Percentiles rank a stretch among this genome's conserved stretches.
These are phyloP conservation scores for Hyposoter dolosus DNA, from an alignment of 2,888 invertebrate genomes.

Conservation along the genomic window DNA sequence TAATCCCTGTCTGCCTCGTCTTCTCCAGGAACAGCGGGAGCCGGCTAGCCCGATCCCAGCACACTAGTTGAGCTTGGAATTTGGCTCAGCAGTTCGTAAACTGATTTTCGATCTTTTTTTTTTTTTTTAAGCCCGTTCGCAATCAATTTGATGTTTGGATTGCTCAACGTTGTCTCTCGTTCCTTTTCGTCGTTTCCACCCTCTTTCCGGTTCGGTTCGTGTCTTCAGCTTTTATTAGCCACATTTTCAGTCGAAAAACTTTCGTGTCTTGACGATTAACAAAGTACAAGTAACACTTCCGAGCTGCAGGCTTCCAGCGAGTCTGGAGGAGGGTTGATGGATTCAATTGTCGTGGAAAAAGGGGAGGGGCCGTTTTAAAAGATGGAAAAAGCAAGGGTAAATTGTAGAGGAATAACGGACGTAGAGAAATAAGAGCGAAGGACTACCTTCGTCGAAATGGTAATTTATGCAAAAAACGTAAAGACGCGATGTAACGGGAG, in stretches of 20 bases:
- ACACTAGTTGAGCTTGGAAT: background rate
- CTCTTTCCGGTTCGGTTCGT: background rate
- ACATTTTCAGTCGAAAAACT: background rate
- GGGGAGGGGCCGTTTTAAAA: background rate
- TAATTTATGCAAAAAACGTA: slow-evolving; percentile 68
- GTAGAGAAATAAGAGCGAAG: slow-evolving; percentile 13
- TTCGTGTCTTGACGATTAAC: background rate
- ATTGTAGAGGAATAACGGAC: slow-evolving; percentile 30
- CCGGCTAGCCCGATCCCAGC: background rate
- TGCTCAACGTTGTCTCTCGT: too few relatives aligned
- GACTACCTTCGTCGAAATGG: slow-evolving; percentile 63
- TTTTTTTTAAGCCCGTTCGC: background rate
- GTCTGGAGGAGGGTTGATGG: slow-evolving; percentile 4
- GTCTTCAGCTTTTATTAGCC: background rate
- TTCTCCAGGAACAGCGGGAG: slow-evolving; percentile 11
- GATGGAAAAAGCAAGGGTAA: background rate
- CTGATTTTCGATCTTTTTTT: background rate
- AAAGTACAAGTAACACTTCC: background rate
- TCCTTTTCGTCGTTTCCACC: too few relatives aligned
- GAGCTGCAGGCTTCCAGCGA: background rate
- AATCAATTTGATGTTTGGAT: background rate
- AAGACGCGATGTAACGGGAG: slow-evolving; percentile 49
- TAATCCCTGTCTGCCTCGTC: background rate
- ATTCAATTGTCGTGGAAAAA: background rate
- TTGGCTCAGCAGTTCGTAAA: background rate